phyloP scores from a whole-genome alignment of 2,113 vertebrate genomes.

The Sinocyclocheilus anshuiensis region DNA sequence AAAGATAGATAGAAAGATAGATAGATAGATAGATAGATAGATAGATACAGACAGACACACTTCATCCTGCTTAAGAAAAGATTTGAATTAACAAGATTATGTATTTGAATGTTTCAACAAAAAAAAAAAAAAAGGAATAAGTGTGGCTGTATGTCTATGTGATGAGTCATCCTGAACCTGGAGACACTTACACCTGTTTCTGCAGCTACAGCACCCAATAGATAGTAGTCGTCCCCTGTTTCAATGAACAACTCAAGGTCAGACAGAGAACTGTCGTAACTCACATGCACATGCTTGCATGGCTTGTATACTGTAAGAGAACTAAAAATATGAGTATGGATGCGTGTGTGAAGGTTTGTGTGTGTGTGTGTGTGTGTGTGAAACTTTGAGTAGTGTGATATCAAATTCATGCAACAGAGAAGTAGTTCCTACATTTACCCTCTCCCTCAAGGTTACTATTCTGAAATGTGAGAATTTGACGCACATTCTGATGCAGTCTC shows the following conservation, averaged over 20 bases:
- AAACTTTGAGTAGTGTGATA: conserved; percentile 25
- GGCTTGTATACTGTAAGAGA: neutral
- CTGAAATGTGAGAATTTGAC: conserved; percentile 55
- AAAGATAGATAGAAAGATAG: no score
- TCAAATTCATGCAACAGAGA: conserved; percentile 23
- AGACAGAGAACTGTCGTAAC: neutral
- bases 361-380: neutral
- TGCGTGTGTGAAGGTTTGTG: neutral
- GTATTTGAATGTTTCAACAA: neutral
- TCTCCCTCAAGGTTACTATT: conserved; percentile 49
- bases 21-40: no score
- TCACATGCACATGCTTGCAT: neutral
- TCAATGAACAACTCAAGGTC: conserved; percentile 52
- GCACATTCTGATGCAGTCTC: conserved; percentile 46
- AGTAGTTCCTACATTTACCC: conserved; percentile 18
- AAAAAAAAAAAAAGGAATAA: neutral
- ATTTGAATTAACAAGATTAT: neutral
- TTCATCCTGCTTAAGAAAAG: neutral
- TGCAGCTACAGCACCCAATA: conserved; percentile 31
- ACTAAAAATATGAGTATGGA: neutral
- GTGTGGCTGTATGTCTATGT: conserved; percentile 5
- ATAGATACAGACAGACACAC: neutral
- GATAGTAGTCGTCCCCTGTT: conserved; percentile 10
- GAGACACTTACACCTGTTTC: conserved; percentile 50
- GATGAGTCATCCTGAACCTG: conserved; percentile 51